Evolutionary conservation across 2,888 invertebrate species (phyloP), one percentile per base, ranked within the genome.

Genomic region (Anaspis maculata): DNA sequence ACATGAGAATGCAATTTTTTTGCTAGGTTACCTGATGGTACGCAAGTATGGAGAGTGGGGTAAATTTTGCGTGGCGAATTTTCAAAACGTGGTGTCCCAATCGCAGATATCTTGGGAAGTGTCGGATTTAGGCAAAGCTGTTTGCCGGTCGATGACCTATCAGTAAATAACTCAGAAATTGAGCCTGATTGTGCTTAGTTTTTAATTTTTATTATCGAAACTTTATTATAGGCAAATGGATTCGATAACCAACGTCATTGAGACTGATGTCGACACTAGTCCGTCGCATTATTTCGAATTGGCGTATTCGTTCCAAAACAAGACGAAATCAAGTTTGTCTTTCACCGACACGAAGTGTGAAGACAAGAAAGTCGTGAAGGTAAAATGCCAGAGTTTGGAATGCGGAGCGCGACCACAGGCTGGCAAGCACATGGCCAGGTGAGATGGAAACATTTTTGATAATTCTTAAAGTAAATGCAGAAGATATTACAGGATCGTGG

Each of bases 11-110:
- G 3, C 3, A 26, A n/a, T 9, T 32, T 15, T 14, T 25, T 12
- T 42, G 45, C 21, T 49, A 71, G 84, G 85, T 14, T 81, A 74
- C 49, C 69, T 85, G 15, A 80, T 82, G 74, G 78, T 85, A 1
- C 69, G 82, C 19, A 81, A 82, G 53, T 75, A 77, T 46, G 85
- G 85, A 0, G 69, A 72, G 27, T 86, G 86, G 86, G 84, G 84
- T 3, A 80, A 83, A 54, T 64, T 85, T 3, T 86, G 86, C 48
- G 71, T 83, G 11, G 77, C 79, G 41, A 79, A 76, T 42, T 77
- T 81, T 51, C 69, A 73, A 26, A 71, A 74, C 42, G 70, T 77
- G 1, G 69, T 76, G 2, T 64, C 70, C 19, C 68, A 72, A 39
- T 73, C 75, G 1, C 71, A 73, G 29, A 71, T 75, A 27, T 67